Evolutionary conservation across 2,888 invertebrate genomes (phyloP).

Genomic region (Pandemis corylana): DNA sequence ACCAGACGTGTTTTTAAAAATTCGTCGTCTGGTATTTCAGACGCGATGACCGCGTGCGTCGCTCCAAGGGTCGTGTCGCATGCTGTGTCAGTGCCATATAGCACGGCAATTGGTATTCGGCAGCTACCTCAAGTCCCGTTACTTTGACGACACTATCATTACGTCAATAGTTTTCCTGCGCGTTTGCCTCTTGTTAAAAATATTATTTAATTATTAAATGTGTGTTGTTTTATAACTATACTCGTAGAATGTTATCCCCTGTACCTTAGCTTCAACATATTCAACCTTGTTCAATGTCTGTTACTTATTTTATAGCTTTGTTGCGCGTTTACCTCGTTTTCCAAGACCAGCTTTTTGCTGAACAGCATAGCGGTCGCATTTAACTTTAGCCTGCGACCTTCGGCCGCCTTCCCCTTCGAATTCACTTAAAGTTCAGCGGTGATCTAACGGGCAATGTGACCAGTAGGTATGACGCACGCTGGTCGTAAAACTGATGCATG

Average conservation of each 20-base stretch:
- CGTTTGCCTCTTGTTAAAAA: background rate
- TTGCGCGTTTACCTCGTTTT: background rate
- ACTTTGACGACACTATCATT: background rate
- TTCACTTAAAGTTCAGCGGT: conserved; percentile 21
- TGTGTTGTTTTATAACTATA: too few species aligned
- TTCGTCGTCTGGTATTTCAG: background rate
- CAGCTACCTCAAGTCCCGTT: background rate
- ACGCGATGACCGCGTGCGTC: conserved; percentile 9
- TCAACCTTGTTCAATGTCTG: background rate
- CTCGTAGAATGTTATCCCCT: too few species aligned
- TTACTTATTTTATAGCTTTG: background rate
- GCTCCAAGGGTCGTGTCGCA: background rate
- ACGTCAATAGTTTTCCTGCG: background rate
- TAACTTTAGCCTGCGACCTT: conserved; percentile 18
- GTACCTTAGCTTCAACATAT: background rate
- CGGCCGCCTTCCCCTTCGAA: conserved; percentile 33
- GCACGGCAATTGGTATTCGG: background rate
- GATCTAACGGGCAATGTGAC: conserved; percentile 13
- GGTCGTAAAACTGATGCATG: conserved; percentile 31
- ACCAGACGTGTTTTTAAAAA: background rate
- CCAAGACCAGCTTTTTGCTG: conserved; percentile 5
- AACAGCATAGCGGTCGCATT: background rate
- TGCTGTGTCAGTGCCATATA: conserved; percentile 3
- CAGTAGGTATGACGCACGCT: conserved; percentile 26
- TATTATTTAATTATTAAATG: too few species aligned